Conservation (phyloP, 1,140 invertebrate species). For the Anadara kagoshimensis region DNA sequence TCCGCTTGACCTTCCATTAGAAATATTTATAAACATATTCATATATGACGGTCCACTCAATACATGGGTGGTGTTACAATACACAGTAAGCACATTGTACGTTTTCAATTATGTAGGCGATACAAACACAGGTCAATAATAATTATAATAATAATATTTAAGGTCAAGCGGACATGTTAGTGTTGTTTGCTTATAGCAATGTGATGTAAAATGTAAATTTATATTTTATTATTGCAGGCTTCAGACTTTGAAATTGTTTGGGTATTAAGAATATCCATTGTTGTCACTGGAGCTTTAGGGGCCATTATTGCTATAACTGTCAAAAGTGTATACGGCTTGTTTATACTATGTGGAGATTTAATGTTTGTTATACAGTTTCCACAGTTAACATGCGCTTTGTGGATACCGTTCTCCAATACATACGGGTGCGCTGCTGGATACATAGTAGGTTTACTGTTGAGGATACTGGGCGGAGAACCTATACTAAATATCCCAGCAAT, state of each 20-base stretch:
- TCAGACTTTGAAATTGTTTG: conserved; percentile 54
- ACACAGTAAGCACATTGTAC: too few relatives aligned
- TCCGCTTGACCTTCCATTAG: too few relatives aligned
- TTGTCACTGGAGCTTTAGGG: conserved; percentile 42
- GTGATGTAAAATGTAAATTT: neutral
- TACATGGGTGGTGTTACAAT: too few relatives aligned
- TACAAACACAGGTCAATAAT: too few relatives aligned
- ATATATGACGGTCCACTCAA: too few relatives aligned
- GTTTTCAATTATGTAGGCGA: too few relatives aligned
- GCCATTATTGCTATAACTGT: conserved; percentile 51
- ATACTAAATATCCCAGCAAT: conserved; percentile 86
- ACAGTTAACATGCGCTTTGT: conserved; percentile 53
- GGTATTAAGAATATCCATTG: conserved; percentile 51
- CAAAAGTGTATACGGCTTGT: conserved; percentile 53
- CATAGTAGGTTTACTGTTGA: conserved; percentile 88
- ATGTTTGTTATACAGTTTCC: conserved; percentile 61
- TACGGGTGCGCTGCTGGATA: conserved; percentile 91
- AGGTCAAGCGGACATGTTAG: too few relatives aligned
- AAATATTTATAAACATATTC: too few relatives aligned
- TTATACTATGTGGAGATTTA: conserved; percentile 55
- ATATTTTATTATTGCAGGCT: conserved; percentile 44
- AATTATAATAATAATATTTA: too few relatives aligned
- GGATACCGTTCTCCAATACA: conserved; percentile 82
- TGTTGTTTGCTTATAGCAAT: too few relatives aligned
- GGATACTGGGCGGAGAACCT: conserved; percentile 89